phyloP scores from a whole-genome alignment of 2,888 invertebrate genomes.

The Pristionchus entomophagus region DNA sequence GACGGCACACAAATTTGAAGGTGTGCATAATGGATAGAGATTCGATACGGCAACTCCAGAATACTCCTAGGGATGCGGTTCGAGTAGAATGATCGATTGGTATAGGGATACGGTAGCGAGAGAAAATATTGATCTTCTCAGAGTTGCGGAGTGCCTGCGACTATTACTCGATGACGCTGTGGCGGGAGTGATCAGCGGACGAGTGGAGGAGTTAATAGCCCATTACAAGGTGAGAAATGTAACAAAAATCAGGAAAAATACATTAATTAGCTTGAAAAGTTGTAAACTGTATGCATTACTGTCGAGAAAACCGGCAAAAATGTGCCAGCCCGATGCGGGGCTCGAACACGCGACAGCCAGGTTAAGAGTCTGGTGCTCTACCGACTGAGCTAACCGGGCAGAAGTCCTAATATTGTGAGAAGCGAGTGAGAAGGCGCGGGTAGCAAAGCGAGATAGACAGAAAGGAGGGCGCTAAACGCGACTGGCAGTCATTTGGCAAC shows the following conservation, averaged over 20 bases:
- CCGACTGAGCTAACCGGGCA: conserved; percentile 70
- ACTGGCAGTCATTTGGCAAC: no score
- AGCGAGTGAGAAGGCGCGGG: no score
- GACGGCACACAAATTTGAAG: no score
- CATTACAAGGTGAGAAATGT: conserved; percentile 63
- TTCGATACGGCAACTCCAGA: no score
- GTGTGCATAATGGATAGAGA: no score
- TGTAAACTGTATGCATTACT: not conserved
- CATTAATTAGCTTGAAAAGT: not conserved
- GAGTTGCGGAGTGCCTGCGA: conserved; percentile 50
- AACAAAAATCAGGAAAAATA: no score
- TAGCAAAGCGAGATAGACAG: not conserved
- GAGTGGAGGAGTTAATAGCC: conserved; percentile 58
- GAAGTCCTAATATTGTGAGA: not conserved
- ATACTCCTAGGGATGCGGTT: no score
- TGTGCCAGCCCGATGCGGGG: conserved; percentile 51
- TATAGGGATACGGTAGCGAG: no score
- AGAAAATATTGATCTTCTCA: no score
- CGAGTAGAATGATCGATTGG: no score
- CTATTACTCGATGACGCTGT: conserved; percentile 62
- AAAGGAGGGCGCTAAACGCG: no score
- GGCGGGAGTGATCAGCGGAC: conserved; percentile 57
- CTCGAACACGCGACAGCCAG: conserved; percentile 62
- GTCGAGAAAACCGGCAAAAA: conserved; percentile 10
- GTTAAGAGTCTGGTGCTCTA: conserved; percentile 72